Base-by-base conservation (phyloP, 2,888 invertebrate genomes). In the Euplexia lucipara region DNA sequence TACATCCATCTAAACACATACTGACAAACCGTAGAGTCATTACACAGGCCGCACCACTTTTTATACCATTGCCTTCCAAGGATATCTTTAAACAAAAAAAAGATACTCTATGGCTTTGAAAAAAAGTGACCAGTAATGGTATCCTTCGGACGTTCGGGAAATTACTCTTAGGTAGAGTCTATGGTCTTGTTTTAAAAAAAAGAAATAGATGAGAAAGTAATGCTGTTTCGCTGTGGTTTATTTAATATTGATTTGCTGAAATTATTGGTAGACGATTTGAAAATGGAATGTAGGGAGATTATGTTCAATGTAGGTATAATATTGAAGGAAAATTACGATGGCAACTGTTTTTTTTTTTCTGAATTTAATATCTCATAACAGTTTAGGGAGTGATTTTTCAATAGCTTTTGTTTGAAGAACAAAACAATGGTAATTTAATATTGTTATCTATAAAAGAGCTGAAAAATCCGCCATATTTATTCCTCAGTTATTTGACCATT, bases 121-220 rank as follows among this genome's bases (percentile, higher is more conserved):
- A 78, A 80, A 79, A 70, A 73, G 53, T 65, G 74, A 61, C 66
- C 79, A 61, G 82, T 81, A 81, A 81, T 81, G 75, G 75, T 66
- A 78, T 81, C 81, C 82, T 78, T 72, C 70, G 79, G 75, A 70
- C 74, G 70, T 78, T 79, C 64, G 66, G 81, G 65, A 80, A 80
- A 80, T 80, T 80, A 76, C 81, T 69, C 37, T 49, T 20, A 37
- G n/a, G n/a, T n/a, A n/a, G 53, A 37, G 56, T 51, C 59, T 49
- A 44, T 35, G 75, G 54, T 60, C 42, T 52, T 75, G 35, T 62
- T 69, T 76, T 57, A 41, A 63, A 75, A 63, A 75, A 68, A 75
- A 76, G 62, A 57, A 49, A 58, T 71, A 30, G 52, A 71, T 67
- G 67, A 52, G 75, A 74, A 70, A 75, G 75, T 34, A 49, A 75